Conservation (phyloP, 2,113 vertebrate species). For the Miniopterus natalensis region DNA sequence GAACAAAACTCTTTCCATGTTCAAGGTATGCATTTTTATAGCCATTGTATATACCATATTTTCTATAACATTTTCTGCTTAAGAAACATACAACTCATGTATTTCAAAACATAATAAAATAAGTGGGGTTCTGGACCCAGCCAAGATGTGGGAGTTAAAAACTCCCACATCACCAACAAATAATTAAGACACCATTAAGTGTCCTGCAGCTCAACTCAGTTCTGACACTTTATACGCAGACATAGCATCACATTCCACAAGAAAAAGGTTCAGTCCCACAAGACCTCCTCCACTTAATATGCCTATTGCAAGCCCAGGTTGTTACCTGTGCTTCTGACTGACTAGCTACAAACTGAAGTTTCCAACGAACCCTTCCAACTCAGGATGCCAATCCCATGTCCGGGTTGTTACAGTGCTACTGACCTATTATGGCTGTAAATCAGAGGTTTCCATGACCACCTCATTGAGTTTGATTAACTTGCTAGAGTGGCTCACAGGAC, state of each 20-base stretch:
- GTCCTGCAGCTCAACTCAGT: background rate
- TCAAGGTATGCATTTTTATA: background rate
- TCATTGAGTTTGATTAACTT: background rate
- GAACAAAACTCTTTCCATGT: background rate
- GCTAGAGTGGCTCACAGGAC: background rate
- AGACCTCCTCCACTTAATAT: background rate
- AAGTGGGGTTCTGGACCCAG: background rate
- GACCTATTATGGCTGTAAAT: background rate
- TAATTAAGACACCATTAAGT: background rate
- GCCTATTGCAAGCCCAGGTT: background rate
- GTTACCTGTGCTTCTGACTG: background rate
- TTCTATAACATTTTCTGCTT: background rate
- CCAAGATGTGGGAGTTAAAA: too few species aligned
- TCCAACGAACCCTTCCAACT: background rate
- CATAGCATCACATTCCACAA: background rate
- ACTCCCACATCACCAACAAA: background rate
- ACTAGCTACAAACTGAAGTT: background rate
- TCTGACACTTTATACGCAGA: background rate
- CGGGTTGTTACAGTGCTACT: background rate
- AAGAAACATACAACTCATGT: background rate
- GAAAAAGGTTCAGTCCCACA: background rate
- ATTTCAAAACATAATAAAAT: conserved; percentile 5
- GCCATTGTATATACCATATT: background rate
- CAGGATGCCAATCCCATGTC: background rate
- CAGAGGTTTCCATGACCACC: background rate